Base-by-base conservation (phyloP, 2,113 vertebrate species). In the Varanus salvator region DNA sequence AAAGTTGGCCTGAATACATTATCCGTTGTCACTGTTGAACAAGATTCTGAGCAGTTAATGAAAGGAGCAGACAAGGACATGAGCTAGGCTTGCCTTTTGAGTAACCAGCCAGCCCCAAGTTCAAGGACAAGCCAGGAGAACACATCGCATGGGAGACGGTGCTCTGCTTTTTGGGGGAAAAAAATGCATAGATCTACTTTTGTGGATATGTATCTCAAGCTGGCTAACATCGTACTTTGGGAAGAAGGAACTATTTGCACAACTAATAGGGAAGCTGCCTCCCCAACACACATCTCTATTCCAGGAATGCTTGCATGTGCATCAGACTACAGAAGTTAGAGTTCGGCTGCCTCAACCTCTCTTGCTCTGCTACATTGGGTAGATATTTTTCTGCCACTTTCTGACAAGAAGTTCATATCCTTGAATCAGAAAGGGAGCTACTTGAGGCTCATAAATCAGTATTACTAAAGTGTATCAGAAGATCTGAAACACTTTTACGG, bases 391-490 rank as follows among this genome's bases (percentile, higher is more conserved):
- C 75, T 31, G 68, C n/a, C 14, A 94, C 94, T 94, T 83, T 38
- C 75, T 94, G 95, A 96, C 93, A 89, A 97, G 90, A 92, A 88
- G 95, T 96, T 97, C 94, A 96, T 91, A 96, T 93, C 93, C 86
- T 94, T 52, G 87, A 95, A 95, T 97, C 94, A 95, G 94, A 97
- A 96, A 95, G 96, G 96, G 86, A 96, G 83, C 91, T 94, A 88
- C 93, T 96, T 96, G 93, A 93, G 84, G 95, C 93, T 95, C 95
- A 96, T 96, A 96, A 97, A 97, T 97, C 96, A 96, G 92, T 92
- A 96, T 97, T 96, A 94, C 95, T 95, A 96, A 97, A 95, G 95
- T 96, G 94, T 96, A 96, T 94, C 89, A 96, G 92, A 96, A 96
- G 95, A 97, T 95, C 91, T 92, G 94, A 97, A 96, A 96, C 90